Evolutionary conservation across 2,113 vertebrate species (phyloP).

Genomic region (Empidonax alnorum): DNA sequence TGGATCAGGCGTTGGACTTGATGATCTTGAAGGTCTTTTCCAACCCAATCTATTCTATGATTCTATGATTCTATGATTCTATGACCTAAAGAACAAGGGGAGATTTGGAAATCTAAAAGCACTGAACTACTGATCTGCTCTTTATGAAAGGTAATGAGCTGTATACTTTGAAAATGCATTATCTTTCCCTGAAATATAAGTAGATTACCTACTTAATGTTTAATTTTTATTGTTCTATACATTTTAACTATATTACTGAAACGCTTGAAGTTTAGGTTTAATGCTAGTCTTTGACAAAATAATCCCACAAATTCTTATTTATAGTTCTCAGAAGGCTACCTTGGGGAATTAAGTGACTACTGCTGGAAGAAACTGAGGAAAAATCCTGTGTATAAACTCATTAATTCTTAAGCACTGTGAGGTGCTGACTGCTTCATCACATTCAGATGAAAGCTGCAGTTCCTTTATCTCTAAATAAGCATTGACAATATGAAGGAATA

Average conservation of each 20-base stretch:
- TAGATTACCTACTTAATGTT: no score
- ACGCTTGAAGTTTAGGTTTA: not conserved
- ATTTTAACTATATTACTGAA: not conserved
- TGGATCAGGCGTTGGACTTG: no score
- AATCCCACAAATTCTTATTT: not conserved
- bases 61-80: no score
- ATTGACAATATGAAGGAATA: not conserved
- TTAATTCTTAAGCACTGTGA: not conserved
- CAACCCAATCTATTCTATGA: no score
- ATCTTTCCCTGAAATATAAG: not conserved
- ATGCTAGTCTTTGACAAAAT: not conserved
- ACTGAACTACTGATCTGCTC: not conserved
- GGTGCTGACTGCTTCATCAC: not conserved
- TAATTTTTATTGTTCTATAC: not conserved
- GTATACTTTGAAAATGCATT: not conserved
- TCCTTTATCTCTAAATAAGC: not conserved
- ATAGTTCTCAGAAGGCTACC: not conserved
- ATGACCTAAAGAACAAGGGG: not conserved
- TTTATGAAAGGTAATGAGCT: not conserved
- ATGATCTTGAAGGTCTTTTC: no score
- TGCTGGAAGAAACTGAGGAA: not conserved
- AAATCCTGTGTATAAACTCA: not conserved
- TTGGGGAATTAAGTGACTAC: not conserved
- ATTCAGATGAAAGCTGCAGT: not conserved
- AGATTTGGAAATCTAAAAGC: not conserved